A percentile compares a stretch with the other conserved stretches of the same genome.
Evolutionary conservation across 2,888 invertebrate species (phyloP).

Genomic region (Plemyria rubiginata): DNA sequence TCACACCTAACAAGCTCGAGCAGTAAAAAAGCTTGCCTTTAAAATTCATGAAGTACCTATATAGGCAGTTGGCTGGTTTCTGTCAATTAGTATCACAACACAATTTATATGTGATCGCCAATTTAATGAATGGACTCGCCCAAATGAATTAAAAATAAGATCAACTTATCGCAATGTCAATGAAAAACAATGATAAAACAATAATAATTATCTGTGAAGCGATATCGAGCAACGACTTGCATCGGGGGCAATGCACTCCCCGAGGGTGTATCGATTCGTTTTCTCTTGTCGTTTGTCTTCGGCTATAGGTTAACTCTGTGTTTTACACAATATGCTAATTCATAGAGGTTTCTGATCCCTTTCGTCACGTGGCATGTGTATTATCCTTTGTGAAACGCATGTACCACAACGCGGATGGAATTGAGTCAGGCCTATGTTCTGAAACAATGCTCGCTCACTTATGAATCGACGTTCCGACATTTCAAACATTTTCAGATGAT

Average conservation of each 20-base stretch:
- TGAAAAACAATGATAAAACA: constrained; percentile 57
- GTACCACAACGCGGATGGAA: too few species aligned
- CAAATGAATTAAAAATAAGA: constrained; percentile 41
- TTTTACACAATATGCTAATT: constrained; percentile 54
- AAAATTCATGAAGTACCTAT: neutral
- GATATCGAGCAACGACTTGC: constrained; percentile 55
- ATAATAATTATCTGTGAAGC: constrained; percentile 54
- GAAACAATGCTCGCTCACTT: too few species aligned
- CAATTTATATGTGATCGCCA: neutral
- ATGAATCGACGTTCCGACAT: too few species aligned
- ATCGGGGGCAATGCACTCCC: constrained; percentile 60
- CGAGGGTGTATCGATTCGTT: constrained; percentile 63
- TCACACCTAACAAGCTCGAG: neutral
- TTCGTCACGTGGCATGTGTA: constrained; percentile 31
- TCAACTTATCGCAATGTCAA: constrained; percentile 48
- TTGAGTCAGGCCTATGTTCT: too few species aligned
- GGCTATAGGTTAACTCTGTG: constrained; percentile 42
- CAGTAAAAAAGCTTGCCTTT: neutral
- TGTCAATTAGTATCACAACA: constrained; percentile 2
- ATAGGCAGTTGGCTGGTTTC: neutral
- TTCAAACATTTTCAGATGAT: too few species aligned
- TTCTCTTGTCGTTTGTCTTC: constrained; percentile 61
- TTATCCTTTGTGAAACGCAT: too few species aligned
- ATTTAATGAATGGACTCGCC: neutral
- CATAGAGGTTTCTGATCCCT: constrained; percentile 52